phyloP scores from a whole-genome alignment of 2,888 invertebrate species.

The Lasioglossum villosulum region DNA sequence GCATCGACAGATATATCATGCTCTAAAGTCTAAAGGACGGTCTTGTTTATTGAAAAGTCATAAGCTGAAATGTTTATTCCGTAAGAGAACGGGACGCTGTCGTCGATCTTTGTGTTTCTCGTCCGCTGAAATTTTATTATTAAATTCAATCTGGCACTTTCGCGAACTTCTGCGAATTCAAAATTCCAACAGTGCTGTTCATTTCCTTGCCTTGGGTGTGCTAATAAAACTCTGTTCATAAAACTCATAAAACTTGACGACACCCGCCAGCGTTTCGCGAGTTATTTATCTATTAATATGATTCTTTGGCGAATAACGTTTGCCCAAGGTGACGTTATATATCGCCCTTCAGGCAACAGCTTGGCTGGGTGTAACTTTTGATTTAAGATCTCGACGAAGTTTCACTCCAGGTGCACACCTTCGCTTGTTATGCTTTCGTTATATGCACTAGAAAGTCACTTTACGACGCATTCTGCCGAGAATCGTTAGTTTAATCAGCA shows the following conservation, averaged over 20 bases:
- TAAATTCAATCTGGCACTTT: constrained; percentile 9
- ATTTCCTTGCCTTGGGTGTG: background rate
- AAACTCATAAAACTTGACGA: background rate
- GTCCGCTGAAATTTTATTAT: background rate
- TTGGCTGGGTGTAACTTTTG: constrained; percentile 36
- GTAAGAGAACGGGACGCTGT: background rate
- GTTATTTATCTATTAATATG: constrained; percentile 30
- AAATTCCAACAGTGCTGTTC: background rate
- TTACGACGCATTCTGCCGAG: background rate
- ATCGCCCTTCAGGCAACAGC: constrained; percentile 37
- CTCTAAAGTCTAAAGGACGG: background rate
- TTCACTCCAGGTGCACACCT: constrained; percentile 4
- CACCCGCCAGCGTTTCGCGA: background rate
- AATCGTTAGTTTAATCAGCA: constrained; percentile 42
- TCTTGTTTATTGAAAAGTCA: background rate
- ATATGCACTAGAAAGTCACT: background rate
- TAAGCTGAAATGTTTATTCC: background rate
- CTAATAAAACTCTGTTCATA: background rate
- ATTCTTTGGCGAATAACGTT: constrained; percentile 18
- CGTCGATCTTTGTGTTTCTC: background rate
- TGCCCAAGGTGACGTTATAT: constrained; percentile 20
- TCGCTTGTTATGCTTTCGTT: background rate
- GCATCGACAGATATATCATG: background rate
- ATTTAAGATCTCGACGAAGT: constrained; percentile 35
- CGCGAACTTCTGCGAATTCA: background rate